Evolutionary conservation across 2,888 invertebrate species (phyloP), one percentile per base, ranked within the genome.

Genomic region (Sclerodermus sp.): DNA sequence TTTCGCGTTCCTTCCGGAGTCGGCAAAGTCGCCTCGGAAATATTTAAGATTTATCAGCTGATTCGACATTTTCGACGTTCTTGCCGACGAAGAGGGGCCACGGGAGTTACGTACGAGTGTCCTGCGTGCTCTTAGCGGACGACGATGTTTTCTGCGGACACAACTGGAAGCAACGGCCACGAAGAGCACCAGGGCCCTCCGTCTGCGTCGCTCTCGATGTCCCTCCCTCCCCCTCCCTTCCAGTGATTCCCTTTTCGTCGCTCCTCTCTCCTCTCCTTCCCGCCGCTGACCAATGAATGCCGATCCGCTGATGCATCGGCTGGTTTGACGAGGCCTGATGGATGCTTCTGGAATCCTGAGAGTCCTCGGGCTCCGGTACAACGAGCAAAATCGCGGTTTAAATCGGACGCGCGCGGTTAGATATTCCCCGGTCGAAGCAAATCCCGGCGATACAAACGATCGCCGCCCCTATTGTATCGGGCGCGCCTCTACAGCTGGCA

Each of bases 241-340:
- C 42, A 50, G n/a, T n/a, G n/a, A n/a, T n/a, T n/a, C n/a, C 48
- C 51, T 45, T 45, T 46, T 39, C 45, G 10, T 43, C 44, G 46
- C 50, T 45, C 48, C 41, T 49, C 44, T 45, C 37, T 39, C 43
- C 48, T 55, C 51, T 45, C 55, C 47, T 49, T 44, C 52, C 42
- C 48, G 47, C 54, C 55, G 8, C 58, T 61, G 62, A 58, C 60
- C 71, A 70, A 74, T 68, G 70, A 71, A 74, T 74, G 70, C 72
- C 74, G 76, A 77, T 76, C 71, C 64, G 51, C 71, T 69, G 75
- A 76, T 75, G 76, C 70, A 70, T 69, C 63, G 71, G 77, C 73
- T 74, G 76, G 76, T 77, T 77, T 77, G 76, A 77, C 77, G 76
- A 77, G 72, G 64, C 66, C 77, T 77, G 77, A 77, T 77, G 77